A percentile compares a stretch with the other conserved stretches of the same genome.
Evolutionary conservation across 2,888 invertebrate species (phyloP).

Genomic region (Aphrophora alni): DNA sequence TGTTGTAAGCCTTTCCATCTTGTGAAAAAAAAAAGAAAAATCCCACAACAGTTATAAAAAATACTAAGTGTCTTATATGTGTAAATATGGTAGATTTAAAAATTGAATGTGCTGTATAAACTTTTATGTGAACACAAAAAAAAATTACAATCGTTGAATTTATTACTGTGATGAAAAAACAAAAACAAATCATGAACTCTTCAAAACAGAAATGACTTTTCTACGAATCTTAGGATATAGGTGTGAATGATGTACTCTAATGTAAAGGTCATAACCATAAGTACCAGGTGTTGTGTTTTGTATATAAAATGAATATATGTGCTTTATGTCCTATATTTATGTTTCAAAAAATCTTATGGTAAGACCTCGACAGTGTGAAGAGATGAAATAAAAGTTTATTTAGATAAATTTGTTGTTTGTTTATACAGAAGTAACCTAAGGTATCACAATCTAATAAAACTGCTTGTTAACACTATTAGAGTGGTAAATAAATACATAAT

Average conservation of each 20-base stretch:
- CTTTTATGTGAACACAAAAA: background rate
- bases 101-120: background rate
- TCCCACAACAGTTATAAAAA: background rate
- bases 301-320: conserved; percentile 33
- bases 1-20: background rate
- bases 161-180: background rate
- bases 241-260: conserved; percentile 28
- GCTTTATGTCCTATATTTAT: conserved; percentile 36
- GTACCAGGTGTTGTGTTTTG: conserved; percentile 25
- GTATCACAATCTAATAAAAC: too few species aligned
- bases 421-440: too few species aligned
- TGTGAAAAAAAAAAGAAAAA: background rate
- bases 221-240: conserved; percentile 35
- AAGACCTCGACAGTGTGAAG: conserved; percentile 27
- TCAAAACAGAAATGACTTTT: conserved; percentile 33
- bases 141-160: conserved; percentile 5
- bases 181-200: conserved; percentile 14
- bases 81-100: conserved; percentile 34
- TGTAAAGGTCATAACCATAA: background rate
- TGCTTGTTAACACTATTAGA: too few species aligned
- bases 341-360: conserved; percentile 12
- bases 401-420: conserved; percentile 35
- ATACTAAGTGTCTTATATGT: conserved; percentile 43
- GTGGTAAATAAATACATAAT: too few species aligned
- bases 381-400: conserved; percentile 40